These are phyloP conservation scores for Glyptemys insculpta DNA, from an alignment of 2,797 vertebrate genomes.

Conservation along the genomic window DNA sequence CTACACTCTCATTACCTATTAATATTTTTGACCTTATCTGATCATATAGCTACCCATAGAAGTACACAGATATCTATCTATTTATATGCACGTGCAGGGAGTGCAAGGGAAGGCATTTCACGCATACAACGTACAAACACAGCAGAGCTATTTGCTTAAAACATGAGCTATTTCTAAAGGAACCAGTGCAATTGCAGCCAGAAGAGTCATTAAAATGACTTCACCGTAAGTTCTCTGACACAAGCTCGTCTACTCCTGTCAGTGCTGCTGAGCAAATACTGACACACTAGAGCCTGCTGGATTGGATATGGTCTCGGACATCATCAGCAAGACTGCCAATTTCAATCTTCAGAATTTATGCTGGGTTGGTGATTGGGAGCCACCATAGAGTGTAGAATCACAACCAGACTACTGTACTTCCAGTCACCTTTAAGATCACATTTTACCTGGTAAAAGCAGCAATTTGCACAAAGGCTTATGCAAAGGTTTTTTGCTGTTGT, in stretches of 20 bases:
- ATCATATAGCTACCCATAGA: not conserved
- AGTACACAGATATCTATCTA: not conserved
- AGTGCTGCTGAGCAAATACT: not conserved
- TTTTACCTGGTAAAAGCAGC: not conserved
- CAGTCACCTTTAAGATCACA: not conserved
- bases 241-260: fast-evolving
- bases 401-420: not conserved
- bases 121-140: fast-evolving
- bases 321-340: not conserved
- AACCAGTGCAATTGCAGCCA: fast-evolving
- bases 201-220: not conserved
- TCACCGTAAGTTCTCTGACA: fast-evolving
- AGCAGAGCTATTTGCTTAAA: not conserved
- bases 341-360: not conserved
- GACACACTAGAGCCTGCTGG: not conserved
- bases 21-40: not conserved
- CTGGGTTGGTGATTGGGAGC: fast-evolving
- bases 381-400: not conserved
- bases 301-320: not conserved
- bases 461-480: fast-evolving
- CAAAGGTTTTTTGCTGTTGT: not conserved
- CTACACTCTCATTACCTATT: not conserved
- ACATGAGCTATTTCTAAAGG: fast-evolving
- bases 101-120: not conserved
- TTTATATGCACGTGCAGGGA: fast-evolving